Conservation (phyloP, 92 coral and sea anemone genomes). For the Pocillopora meandrina region DNA sequence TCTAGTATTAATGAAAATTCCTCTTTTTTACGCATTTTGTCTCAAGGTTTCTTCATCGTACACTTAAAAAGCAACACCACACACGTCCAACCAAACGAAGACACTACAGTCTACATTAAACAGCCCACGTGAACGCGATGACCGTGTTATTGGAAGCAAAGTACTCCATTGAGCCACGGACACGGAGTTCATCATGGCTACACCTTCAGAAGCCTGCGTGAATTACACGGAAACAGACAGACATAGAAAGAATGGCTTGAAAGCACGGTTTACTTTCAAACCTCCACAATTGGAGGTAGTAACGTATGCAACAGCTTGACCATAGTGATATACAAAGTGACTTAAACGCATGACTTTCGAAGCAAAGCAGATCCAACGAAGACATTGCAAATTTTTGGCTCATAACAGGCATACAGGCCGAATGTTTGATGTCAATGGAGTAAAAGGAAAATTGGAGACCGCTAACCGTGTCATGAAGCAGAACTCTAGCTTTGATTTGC, state of each 20-base stretch:
- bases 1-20: too few relatives aligned
- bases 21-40: background rate
- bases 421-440: background rate
- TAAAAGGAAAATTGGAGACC: background rate
- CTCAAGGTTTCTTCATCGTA: constrained; percentile 75
- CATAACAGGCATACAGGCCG: too few relatives aligned
- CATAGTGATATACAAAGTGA: too few relatives aligned
- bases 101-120: constrained; percentile 75
- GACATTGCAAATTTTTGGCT: too few relatives aligned
- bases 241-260: too few relatives aligned
- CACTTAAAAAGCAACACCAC: constrained; percentile 72
- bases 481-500: background rate
- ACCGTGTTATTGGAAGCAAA: background rate
- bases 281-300: too few relatives aligned
- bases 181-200: background rate
- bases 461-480: background rate
- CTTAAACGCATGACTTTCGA: too few relatives aligned
- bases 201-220: too few relatives aligned
- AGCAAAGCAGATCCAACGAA: too few relatives aligned
- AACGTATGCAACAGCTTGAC: too few relatives aligned
- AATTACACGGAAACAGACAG: background rate
- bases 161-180: too few relatives aligned
- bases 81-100: constrained; percentile 57
- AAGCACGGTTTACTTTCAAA: too few relatives aligned
- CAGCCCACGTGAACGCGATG: constrained; percentile 35